A percentile compares a stretch with the other conserved stretches of the same genome.
phyloP scores from a whole-genome alignment of 2,797 vertebrate species.

The Gorsachius magnificus region DNA sequence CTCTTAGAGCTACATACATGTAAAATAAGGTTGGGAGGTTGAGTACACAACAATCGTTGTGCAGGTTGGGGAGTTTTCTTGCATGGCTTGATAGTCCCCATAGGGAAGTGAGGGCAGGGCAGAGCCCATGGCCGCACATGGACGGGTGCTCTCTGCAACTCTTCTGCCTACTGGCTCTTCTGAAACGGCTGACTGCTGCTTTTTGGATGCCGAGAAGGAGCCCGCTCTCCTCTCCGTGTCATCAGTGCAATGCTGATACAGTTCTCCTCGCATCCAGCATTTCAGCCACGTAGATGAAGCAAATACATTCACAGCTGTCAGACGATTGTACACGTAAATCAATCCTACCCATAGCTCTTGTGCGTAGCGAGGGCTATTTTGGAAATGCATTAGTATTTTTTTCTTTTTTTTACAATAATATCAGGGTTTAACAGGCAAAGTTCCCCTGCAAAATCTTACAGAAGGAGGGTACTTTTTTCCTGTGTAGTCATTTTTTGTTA shows the following conservation, averaged over 20 bases:
- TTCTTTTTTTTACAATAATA: too few species aligned
- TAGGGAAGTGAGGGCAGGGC: background rate
- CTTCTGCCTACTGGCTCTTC: background rate
- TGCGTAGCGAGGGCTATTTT: background rate
- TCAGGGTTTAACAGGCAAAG: background rate
- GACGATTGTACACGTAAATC: rapidly evolving
- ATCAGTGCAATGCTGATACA: background rate
- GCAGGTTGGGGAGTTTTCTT: background rate
- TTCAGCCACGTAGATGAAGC: background rate
- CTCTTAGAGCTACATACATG: background rate
- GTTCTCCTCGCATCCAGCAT: background rate
- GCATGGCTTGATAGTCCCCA: rapidly evolving
- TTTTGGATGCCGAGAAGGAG: background rate
- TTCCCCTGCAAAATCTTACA: rapidly evolving
- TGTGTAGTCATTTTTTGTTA: background rate
- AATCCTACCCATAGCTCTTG: background rate
- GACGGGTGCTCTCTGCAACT: background rate
- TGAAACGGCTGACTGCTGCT: background rate
- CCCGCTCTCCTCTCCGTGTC: background rate
- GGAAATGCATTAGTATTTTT: background rate
- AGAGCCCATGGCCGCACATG: background rate
- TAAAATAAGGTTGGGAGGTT: background rate
- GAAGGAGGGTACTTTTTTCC: background rate
- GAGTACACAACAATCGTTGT: background rate
- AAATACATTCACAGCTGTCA: background rate